phyloP scores from a whole-genome alignment of 1,140 invertebrate species.

The Aculops lycopersici region DNA sequence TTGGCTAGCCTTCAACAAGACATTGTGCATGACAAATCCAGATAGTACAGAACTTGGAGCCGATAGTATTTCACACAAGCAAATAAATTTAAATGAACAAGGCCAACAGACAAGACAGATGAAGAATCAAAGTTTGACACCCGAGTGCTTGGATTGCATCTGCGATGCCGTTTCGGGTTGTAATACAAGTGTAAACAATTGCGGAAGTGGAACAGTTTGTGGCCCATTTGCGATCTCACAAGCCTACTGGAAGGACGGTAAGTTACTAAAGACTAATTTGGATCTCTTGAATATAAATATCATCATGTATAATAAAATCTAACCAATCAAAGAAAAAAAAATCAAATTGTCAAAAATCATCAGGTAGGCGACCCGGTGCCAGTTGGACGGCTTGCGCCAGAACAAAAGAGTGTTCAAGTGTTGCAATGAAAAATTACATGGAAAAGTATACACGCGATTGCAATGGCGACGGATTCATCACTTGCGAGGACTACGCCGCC shows the following conservation, averaged over 20 bases:
- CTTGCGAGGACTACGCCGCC: slow-evolving; percentile 21
- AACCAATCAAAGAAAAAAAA: too few species aligned
- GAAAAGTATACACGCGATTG: slow-evolving; percentile 41
- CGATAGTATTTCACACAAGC: neutral
- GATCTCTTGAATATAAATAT: too few species aligned
- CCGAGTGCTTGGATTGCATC: neutral
- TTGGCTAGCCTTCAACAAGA: slow-evolving; percentile 4
- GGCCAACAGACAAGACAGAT: neutral
- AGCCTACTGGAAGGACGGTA: neutral
- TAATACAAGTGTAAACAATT: neutral
- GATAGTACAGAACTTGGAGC: neutral
- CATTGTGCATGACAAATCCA: neutral
- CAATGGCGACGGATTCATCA: slow-evolving; percentile 17
- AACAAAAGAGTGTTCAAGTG: neutral
- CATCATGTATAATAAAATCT: too few species aligned
- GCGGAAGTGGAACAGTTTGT: neutral
- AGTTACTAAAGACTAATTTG: too few species aligned
- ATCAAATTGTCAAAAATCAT: too few species aligned
- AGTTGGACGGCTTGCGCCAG: neutral
- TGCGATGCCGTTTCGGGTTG: neutral
- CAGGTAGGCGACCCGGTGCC: neutral
- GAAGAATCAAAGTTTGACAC: neutral
- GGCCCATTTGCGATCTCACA: neutral
- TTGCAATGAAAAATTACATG: slow-evolving; percentile 27
- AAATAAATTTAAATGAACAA: too few species aligned